phyloP scores from a whole-genome alignment of 2,113 vertebrate species.

The human (Homo sapiens) region GRCh38 chr19:2665001-2665500 shows the following conservation, averaged over 20 bases:
- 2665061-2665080: background rate
- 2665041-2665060: background rate
- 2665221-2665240: no score
- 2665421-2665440: background rate
- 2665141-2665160: background rate
- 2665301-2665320: background rate
- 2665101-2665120: background rate
- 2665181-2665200: background rate
- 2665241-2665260: background rate
- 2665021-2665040: background rate
- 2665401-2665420: no score
- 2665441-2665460: accelerated
- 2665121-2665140: accelerated
- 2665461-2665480: background rate
- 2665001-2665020: background rate
- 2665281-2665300: background rate
- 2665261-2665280: background rate
- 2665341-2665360: background rate
- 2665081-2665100: background rate
- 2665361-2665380: background rate
- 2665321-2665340: background rate
- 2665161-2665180: background rate
- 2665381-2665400: accelerated
- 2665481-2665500: background rate
- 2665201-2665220: accelerated